Percentiles rank a stretch among this genome's conserved stretches.
Evolutionary conservation across 2,113 vertebrate genomes (phyloP).

Genomic region (Channa argus): DNA sequence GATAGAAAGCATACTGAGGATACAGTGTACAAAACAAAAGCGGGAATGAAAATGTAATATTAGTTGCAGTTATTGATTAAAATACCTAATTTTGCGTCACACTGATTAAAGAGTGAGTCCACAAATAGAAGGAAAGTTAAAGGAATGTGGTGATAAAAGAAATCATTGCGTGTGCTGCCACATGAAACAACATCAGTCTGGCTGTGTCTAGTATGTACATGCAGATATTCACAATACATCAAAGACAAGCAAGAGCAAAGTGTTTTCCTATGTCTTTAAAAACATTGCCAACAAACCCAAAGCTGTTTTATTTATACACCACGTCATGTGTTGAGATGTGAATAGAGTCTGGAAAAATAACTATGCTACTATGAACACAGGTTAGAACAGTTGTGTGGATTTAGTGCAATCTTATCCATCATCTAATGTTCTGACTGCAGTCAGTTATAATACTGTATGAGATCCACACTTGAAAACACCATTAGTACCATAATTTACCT

Average conservation of each 20-base stretch:
- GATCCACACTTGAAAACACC: conserved; percentile 1
- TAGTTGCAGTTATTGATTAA: conserved; percentile 16
- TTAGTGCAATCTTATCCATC: background rate
- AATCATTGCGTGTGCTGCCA: background rate
- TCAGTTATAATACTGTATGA: background rate
- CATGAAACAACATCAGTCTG: background rate
- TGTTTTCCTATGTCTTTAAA: background rate
- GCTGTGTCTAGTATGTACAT: background rate
- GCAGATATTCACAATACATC: background rate
- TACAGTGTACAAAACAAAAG: conserved; percentile 5
- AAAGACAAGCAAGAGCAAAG: conserved; percentile 3
- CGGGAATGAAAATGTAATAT: conserved; percentile 17
- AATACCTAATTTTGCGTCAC: conserved; percentile 7
- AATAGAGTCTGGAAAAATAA: background rate
- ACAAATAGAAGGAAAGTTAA: background rate
- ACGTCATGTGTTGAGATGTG: background rate
- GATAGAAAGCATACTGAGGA: conserved; percentile 31
- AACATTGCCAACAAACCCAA: background rate
- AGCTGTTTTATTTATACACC: background rate
- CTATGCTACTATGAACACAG: background rate
- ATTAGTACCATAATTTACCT: background rate
- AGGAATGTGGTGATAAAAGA: background rate
- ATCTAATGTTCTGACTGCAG: background rate
- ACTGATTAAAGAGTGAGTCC: background rate
- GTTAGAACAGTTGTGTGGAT: background rate